Base-by-base conservation (phyloP, 2,113 vertebrate species). In the Coracopsis vasa region DNA sequence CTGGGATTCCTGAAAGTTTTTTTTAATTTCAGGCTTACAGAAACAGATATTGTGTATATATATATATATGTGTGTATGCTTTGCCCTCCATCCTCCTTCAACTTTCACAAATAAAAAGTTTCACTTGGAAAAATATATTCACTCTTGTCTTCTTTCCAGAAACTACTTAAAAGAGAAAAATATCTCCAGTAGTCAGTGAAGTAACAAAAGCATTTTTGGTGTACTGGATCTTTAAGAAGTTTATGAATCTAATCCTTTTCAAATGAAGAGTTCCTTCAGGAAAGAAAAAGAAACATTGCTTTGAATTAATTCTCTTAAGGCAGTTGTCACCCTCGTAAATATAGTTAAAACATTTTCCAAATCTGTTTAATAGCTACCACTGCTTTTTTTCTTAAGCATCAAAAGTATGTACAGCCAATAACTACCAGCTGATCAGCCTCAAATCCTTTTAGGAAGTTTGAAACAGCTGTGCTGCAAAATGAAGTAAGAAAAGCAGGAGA, bases 391-490 rank as follows among this genome's bases (percentile, higher is more conserved):
- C 71, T 95, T 69, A 88, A 73, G 42, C 79, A 96, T 77, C 84
- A 81, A 65, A 94, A 93, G 69, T 60, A 78, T 91, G 53, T 87
- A 82, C 56, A 62, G 41, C 51, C 92, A 94, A 60, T 90, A 96
- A 95, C 95, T 93, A 91, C 71, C 92, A 94, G 93, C 83, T 92
- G 94, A 96, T 95, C 81, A 90, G 81, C 28, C 74, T 91, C 2
- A 48, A 93, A 93, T 90, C 74, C 27, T 75, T 96, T 90, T 54
- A 95, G 95, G 70, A 94, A 94, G 92, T 93, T 88, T 89, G 67
- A 95, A 92, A 90, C 91, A 95, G 71, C 88, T 97, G 94, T 75
- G 77, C 72, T 94, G 69, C 94, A 96, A 44, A 92, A 95, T 62
- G 89, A 89, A 85, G 86, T 95, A 77, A 89, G 86, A 95, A 95